Evolutionary conservation across 1,140 invertebrate species (phyloP).

Genomic region (Steinernema khuongi): DNA sequence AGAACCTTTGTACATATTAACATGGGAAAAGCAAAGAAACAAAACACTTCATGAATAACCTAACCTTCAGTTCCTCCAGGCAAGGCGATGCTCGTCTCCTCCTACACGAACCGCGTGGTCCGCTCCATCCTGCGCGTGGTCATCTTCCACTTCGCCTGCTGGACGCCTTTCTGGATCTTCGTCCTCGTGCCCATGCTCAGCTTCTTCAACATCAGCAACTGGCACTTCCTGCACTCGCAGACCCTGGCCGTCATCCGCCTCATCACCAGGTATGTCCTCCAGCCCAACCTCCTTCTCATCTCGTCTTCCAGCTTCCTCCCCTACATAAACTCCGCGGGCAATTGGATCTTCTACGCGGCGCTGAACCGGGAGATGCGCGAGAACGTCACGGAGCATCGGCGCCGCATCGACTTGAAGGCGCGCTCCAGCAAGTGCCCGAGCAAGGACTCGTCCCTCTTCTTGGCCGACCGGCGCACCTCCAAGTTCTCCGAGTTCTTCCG

Average conservation of each 20-base stretch:
- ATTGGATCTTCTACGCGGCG: constrained; percentile 18
- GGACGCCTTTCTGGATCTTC: constrained; percentile 19
- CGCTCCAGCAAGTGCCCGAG: background rate
- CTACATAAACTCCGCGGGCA: constrained; percentile 13
- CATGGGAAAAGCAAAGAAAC: too few species aligned
- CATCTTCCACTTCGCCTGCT: constrained; percentile 20
- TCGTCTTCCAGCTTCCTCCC: constrained; percentile 10
- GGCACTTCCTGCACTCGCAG: background rate
- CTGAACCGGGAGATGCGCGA: constrained; percentile 15
- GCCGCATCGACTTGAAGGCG: background rate
- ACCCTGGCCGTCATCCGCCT: background rate
- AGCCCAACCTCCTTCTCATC: background rate
- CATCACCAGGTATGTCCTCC: background rate
- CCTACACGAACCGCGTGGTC: constrained; percentile 14
- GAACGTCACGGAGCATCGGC: background rate
- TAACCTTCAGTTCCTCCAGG: background rate
- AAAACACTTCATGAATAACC: background rate
- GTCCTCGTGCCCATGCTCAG: constrained; percentile 11
- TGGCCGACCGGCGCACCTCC: background rate
- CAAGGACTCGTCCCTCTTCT: background rate
- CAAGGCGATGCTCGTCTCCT: background rate
- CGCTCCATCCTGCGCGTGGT: constrained; percentile 10
- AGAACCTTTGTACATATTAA: too few species aligned
- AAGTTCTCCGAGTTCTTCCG: background rate
- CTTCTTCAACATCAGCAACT: constrained; percentile 9